Conservation (phyloP, 2,888 invertebrate species). For the Thecophora atra region DNA sequence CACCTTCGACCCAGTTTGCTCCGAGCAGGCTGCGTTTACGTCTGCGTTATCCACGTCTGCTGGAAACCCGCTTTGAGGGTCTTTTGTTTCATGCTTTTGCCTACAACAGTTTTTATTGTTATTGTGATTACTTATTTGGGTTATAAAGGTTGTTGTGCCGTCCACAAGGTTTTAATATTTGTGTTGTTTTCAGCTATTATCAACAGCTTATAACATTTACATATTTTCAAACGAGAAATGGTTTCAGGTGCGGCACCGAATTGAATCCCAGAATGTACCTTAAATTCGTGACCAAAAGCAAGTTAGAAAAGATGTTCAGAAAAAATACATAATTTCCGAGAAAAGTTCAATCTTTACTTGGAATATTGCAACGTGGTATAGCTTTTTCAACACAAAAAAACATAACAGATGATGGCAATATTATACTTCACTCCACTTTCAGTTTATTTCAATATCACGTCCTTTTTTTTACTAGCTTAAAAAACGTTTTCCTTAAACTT, state of each 20-base stretch:
- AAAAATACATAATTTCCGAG: background rate
- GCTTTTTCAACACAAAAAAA: too few species aligned
- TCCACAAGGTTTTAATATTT: too few species aligned
- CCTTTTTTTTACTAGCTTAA: background rate
- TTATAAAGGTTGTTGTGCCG: constrained; percentile 40
- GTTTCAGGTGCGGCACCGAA: background rate
- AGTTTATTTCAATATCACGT: background rate
- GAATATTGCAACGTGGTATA: too few species aligned
- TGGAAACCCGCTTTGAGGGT: constrained; percentile 25
- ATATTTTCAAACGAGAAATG: background rate
- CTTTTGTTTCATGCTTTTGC: constrained; percentile 30
- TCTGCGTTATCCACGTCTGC: constrained; percentile 8
- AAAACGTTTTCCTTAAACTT: constrained; percentile 12
- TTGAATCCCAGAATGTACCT: background rate
- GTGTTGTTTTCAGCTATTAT: constrained; percentile 1
- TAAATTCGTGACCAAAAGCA: background rate
- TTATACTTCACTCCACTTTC: too few species aligned
- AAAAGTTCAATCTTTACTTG: background rate
- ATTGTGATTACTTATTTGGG: constrained; percentile 39
- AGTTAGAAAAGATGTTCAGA: background rate
- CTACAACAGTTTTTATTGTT: constrained; percentile 36
- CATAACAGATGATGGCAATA: too few species aligned
- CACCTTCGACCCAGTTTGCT: background rate
- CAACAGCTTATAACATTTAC: constrained; percentile 10
- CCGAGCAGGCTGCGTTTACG: background rate